A percentile compares a stretch with the other conserved stretches of the same genome.
phyloP scores from a whole-genome alignment of 23 tunicate species.

The Styela clava region DNA sequence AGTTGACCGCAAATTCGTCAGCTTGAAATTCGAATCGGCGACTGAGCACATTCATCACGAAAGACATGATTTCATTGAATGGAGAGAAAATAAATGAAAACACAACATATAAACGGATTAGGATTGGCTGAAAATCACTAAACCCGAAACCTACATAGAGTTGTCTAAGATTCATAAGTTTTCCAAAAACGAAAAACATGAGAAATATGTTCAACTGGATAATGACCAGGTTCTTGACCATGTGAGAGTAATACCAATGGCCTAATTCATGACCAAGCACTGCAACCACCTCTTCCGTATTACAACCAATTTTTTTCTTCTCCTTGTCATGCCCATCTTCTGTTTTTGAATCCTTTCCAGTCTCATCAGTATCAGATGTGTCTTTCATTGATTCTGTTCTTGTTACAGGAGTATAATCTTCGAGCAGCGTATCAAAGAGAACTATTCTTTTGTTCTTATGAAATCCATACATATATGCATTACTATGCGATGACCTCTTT shows the following conservation, averaged over 20 bases:
- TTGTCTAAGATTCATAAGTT: slow-evolving; percentile 52
- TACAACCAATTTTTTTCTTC: slow-evolving; percentile 90
- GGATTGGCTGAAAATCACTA: slow-evolving; percentile 52
- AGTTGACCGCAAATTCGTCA: slow-evolving; percentile 88
- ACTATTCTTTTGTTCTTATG: slow-evolving; percentile 96
- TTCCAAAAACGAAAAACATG: slow-evolving; percentile 85
- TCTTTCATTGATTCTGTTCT: slow-evolving; percentile 25
- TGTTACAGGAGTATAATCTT: slow-evolving; percentile 84
- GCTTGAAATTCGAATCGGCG: slow-evolving; percentile 94
- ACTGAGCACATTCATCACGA: slow-evolving; percentile 73
- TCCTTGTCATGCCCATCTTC: background rate
- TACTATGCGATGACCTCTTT: slow-evolving; percentile 96
- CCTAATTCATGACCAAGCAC: slow-evolving; percentile 98
- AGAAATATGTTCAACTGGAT: slow-evolving; percentile 69
- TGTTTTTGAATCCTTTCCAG: slow-evolving; percentile 4
- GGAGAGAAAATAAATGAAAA: slow-evolving; percentile 87
- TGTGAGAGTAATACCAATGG: slow-evolving; percentile 96
- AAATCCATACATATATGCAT: slow-evolving; percentile 99
- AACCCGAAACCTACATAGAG: slow-evolving; percentile 91
- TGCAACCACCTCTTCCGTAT: slow-evolving; percentile 94
- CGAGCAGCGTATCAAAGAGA: slow-evolving; percentile 87
- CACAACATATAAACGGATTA: slow-evolving; percentile 75
- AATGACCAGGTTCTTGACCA: slow-evolving; percentile 76
- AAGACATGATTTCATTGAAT: slow-evolving; percentile 63
- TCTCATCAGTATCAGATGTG: slow-evolving; percentile 4